phyloP scores from a whole-genome alignment of 1,140 invertebrate species.

The Galendromus occidentalis region DNA sequence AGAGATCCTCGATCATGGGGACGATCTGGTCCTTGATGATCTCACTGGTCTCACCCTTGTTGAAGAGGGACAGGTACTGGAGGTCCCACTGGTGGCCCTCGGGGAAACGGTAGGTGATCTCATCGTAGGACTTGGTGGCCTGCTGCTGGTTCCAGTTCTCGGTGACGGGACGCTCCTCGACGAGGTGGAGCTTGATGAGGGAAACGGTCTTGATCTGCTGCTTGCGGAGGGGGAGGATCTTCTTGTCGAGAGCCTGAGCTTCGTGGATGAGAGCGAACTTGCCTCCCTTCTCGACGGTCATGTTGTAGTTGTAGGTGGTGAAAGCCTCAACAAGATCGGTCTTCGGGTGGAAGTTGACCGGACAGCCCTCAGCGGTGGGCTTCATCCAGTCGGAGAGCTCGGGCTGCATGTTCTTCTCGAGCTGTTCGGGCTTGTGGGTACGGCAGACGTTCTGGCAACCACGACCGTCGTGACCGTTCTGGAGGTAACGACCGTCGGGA shows the following conservation, averaged over 20 bases:
- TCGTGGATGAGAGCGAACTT: slow-evolving; percentile 1
- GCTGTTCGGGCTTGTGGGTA: not conserved
- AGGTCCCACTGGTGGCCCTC: slow-evolving; percentile 4
- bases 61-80: not conserved
- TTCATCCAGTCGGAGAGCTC: not conserved
- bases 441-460: slow-evolving; percentile 1
- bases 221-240: not conserved
- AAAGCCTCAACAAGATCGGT: not conserved
- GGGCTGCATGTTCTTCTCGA: slow-evolving; percentile 2
- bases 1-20: not conserved
- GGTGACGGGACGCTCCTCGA: not conserved
- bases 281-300: not conserved
- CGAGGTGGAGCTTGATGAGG: not conserved
- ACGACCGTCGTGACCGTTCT: not conserved
- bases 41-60: not conserved
- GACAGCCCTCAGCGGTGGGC: not conserved
- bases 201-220: slow-evolving; percentile 4
- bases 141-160: not conserved
- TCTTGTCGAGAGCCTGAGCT: slow-evolving; percentile 5
- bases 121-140: not conserved
- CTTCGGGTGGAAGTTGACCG: not conserved
- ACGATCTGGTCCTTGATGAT: not conserved
- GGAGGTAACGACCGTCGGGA: not conserved
- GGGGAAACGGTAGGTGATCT: slow-evolving; percentile 4
- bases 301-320: not conserved